Evolutionary conservation across 1,140 invertebrate species (phyloP), one percentile per base, ranked within the genome.

Genomic region (Eumaeus atala): DNA sequence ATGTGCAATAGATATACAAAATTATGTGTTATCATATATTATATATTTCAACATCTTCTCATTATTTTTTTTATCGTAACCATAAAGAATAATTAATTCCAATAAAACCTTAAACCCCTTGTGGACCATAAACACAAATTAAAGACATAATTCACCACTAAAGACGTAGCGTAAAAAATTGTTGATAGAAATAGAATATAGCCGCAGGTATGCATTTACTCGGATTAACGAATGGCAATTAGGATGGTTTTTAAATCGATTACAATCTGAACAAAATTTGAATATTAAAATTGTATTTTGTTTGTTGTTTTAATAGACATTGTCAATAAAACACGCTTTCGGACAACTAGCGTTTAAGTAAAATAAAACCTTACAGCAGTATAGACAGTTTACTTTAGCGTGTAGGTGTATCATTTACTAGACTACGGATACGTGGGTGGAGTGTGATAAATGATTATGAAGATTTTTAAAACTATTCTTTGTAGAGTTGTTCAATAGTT

Each of bases 251-350:
- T 44, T 16, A 14, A 44, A 44, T 18, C 40, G 40, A 18, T 44
- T 44, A 44, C 14, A 14, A 44, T 16, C 40, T 44, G 40, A 9
- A 44, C 6, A 14, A 3, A 44, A 44, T 44, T 44, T 14, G 12
- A 14, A 44, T 44, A 44, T 44, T 44, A 14, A 44, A 44, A 44
- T 8, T 16, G 40, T 42, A 17, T 44, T 44, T 44, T 44, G 40
- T 44, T 44, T 44, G 17, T 44, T 44, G 3, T 7, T 17, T 3
- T 44, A 18, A 44, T 44, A 9, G 10, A 12, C 9, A 44, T 9
- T 16, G 16, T 9, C 5, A 35, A 35, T 35, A 35, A 35, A 5
- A 35, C 34, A 7, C 9, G 34, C 1, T 37, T 37, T 37, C 35
- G 9, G 8, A n/a, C n/a, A n/a, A n/a, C n/a, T 9, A 37, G 35